Evolutionary conservation across 1,140 invertebrate species (phyloP).

Genomic region (Meloidogyne exigua): DNA sequence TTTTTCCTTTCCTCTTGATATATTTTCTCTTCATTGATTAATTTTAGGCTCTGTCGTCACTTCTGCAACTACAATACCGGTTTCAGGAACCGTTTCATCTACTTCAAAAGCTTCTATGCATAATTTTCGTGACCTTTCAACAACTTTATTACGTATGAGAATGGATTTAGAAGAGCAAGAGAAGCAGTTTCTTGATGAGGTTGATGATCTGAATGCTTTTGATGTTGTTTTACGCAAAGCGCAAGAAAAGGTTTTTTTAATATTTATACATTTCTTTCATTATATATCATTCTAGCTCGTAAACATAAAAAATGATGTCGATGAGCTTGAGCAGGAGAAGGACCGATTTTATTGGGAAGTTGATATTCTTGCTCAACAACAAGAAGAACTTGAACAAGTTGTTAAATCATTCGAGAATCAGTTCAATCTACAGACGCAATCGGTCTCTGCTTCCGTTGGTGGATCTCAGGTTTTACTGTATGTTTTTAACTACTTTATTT

Average conservation of each 20-base stretch:
- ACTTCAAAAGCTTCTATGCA: slow-evolving; percentile 16
- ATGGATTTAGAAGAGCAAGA: slow-evolving; percentile 39
- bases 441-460: neutral
- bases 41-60: neutral
- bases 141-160: slow-evolving; percentile 18
- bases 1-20: too few relatives aligned
- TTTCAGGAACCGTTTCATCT: neutral
- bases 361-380: slow-evolving; percentile 35
- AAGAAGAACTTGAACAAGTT: slow-evolving; percentile 28
- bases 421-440: slow-evolving; percentile 8
- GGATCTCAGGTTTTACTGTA: neutral
- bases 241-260: slow-evolving; percentile 33
- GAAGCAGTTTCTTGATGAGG: slow-evolving; percentile 37
- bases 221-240: slow-evolving; percentile 34
- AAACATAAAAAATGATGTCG: slow-evolving; percentile 19
- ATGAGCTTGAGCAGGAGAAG: slow-evolving; percentile 35
- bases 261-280: neutral
- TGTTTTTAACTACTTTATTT: neutral
- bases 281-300: slow-evolving; percentile 5
- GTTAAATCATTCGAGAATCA: slow-evolving; percentile 30
- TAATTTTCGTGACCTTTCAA: slow-evolving; percentile 35
- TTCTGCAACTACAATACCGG: neutral
- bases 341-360: slow-evolving; percentile 38
- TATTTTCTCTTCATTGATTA: too few relatives aligned
- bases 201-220: slow-evolving; percentile 40